Conservation (phyloP, 1,140 invertebrate genomes). For the Achatina immaculata region DNA sequence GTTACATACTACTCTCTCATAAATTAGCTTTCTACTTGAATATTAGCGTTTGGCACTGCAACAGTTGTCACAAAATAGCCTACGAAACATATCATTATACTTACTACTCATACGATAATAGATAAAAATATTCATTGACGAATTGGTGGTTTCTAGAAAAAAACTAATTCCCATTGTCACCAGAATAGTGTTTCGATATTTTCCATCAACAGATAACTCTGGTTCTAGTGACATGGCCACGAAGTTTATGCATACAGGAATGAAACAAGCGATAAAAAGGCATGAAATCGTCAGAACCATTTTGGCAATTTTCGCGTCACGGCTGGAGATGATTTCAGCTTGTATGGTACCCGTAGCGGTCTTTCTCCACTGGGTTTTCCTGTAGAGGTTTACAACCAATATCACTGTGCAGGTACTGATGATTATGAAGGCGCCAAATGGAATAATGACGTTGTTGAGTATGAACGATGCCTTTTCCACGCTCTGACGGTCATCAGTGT, state of each 20-base stretch:
- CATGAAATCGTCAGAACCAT: constrained; percentile 11
- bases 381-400: background rate
- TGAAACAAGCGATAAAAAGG: background rate
- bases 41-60: too few relatives aligned
- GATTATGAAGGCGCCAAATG: background rate
- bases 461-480: constrained; percentile 3
- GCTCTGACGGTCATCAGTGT: background rate
- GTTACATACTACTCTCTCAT: too few relatives aligned
- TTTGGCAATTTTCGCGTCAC: background rate
- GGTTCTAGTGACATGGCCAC: background rate
- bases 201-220: background rate
- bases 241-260: background rate
- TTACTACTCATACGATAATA: too few relatives aligned
- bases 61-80: too few relatives aligned
- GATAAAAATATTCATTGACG: too few relatives aligned
- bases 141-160: too few relatives aligned
- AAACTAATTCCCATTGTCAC: too few relatives aligned
- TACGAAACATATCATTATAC: too few relatives aligned
- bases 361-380: background rate
- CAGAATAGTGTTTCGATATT: background rate
- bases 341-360: background rate
- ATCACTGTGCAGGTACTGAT: background rate
- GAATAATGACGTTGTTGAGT: constrained; percentile 4
- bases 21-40: too few relatives aligned
- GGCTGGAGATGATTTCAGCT: background rate